Base-by-base conservation (phyloP, 2,888 invertebrate species). In the Ormyrus pomaceus region DNA sequence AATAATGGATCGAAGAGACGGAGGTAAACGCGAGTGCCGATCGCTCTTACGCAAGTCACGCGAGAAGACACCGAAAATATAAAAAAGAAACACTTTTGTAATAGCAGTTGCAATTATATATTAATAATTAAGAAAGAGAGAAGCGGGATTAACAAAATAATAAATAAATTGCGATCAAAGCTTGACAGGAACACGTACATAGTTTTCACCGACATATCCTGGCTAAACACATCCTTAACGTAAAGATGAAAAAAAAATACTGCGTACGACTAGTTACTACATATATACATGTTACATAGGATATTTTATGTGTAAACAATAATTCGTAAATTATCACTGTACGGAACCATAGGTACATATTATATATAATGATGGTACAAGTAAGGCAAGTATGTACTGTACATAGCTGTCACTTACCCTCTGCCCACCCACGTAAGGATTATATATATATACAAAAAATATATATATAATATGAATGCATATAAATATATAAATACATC, bases 151-250 rank as follows among this genome's bases (percentile, higher is more conserved):
- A 76, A 72, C 75, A 76, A 79, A 82, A 81, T 66, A 82, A 84
- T 85, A 84, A 66, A 75, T 65, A 56, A 77, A 76, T 58, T 50
- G 82, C 79, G 79, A 82, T 77, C 73, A 65, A 70, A 72, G 80
- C 75, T 78, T 75, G 72, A 80, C 82, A 77, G 79, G 80, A 77
- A 77, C 77, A 79, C 86, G 83, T 86, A 86, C 83, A 88, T 88
- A 89, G 89, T 87, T 89, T 88, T 89, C 89, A 90, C 88, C 87
- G 86, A 90, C 90, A 90, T 90, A 90, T 90, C 89, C 89, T 90
- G 88, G 87, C 87, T 88, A 85, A 88, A 89, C 88, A 89, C 89
- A 89, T 88, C 89, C 87, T 86, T 87, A 85, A 87, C 85, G 85
- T 86, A 86, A 86, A 88, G 87, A 87, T 84, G 56, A 53, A 58